phyloP scores from a whole-genome alignment of 1,140 invertebrate species.

The Dendrolimus kikuchii region DNA sequence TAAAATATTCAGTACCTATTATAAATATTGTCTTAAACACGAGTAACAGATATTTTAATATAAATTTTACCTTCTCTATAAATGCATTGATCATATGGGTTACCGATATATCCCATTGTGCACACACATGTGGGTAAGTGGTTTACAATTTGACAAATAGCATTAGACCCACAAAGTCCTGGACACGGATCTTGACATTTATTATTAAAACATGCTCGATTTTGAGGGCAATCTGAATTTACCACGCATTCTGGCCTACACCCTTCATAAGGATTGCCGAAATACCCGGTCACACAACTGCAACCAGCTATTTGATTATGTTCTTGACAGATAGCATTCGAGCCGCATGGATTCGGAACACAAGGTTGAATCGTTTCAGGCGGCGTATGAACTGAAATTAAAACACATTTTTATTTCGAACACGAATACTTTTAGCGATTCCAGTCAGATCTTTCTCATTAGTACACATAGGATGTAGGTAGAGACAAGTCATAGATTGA shows the following conservation, averaged over 20 bases:
- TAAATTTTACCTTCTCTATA: conserved; percentile 70
- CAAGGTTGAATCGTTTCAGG: conserved; percentile 40
- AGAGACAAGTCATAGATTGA: conserved; percentile 1
- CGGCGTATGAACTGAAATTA: conserved; percentile 33
- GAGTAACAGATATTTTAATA: conserved; percentile 7
- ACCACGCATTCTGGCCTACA: conserved; percentile 83
- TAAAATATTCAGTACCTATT: not conserved
- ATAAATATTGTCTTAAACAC: not conserved
- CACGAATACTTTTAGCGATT: not conserved
- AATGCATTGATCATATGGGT: conserved; percentile 77
- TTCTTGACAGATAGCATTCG: conserved; percentile 82
- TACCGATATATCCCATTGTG: conserved; percentile 75
- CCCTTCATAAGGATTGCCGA: conserved; percentile 83
- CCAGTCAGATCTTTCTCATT: too few relatives aligned
- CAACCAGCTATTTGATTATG: conserved; percentile 79
- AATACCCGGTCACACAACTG: conserved; percentile 78
- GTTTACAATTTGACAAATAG: conserved; percentile 81
- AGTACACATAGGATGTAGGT: too few relatives aligned
- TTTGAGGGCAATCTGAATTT: conserved; percentile 80
- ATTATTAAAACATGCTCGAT: conserved; percentile 79
- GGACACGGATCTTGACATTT: conserved; percentile 86
- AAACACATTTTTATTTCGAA: conserved; percentile 10
- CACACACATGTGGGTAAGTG: conserved; percentile 83
- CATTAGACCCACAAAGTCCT: conserved; percentile 81
- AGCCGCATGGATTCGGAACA: conserved; percentile 75